Percentiles rank a stretch among this genome's conserved stretches.
These are phyloP conservation scores for Celastrina argiolus DNA, from an alignment of 2,888 invertebrate species.

Conservation along the genomic window DNA sequence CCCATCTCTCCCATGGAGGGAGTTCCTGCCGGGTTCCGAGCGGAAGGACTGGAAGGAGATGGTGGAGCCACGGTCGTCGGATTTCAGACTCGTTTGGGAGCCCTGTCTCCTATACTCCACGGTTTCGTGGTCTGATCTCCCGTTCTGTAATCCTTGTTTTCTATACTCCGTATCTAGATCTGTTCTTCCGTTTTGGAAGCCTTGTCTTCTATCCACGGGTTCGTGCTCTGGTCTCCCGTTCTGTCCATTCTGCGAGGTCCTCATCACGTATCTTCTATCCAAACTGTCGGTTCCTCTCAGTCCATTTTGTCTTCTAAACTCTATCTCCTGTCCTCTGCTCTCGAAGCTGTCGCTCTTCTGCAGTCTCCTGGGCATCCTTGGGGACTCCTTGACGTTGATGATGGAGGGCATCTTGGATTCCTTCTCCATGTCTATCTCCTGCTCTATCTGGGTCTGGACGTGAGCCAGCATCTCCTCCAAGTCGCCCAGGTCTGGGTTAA, in stretches of 20 bases:
- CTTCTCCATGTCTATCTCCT: constrained; percentile 65
- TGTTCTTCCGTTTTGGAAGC: neutral
- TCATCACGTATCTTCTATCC: neutral
- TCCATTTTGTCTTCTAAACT: no score
- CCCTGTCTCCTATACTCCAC: constrained; percentile 36
- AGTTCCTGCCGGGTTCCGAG: constrained; percentile 58
- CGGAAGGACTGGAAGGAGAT: constrained; percentile 61
- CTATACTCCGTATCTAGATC: neutral
- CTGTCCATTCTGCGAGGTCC: neutral
- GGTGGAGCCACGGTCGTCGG: constrained; percentile 58
- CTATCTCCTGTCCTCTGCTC: constrained; percentile 40
- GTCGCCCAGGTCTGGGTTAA: constrained; percentile 68
- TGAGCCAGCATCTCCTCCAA: constrained; percentile 71
- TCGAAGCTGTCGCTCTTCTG: constrained; percentile 50
- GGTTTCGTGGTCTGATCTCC: neutral
- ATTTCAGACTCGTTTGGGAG: constrained; percentile 54
- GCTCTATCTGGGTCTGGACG: constrained; percentile 67
- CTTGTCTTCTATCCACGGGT: neutral
- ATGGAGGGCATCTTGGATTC: constrained; percentile 60
- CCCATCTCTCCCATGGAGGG: constrained; percentile 53
- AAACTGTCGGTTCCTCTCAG: neutral
- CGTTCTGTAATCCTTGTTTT: neutral
- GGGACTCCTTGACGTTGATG: constrained; percentile 60
- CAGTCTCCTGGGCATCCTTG: constrained; percentile 54
- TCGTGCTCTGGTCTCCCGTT: no score